A percentile compares a stretch with the other conserved stretches of the same genome.
phyloP scores from a whole-genome alignment of 2,113 vertebrate species.

The Oncorhynchus nerka region DNA sequence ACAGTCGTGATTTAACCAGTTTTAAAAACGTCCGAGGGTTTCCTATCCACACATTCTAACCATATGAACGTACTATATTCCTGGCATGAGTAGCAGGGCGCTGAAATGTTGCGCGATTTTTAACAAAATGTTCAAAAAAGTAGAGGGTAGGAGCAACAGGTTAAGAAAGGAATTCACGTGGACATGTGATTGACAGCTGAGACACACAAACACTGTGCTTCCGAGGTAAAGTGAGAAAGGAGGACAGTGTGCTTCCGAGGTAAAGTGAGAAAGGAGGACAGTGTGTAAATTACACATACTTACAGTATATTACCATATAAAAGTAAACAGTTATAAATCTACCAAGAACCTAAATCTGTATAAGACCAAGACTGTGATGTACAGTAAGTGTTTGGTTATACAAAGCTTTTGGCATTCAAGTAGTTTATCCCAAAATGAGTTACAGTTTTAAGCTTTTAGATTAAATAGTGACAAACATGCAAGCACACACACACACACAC shows the following conservation, averaged over 20 bases:
- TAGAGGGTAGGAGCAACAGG: too few species aligned
- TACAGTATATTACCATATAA: constrained; percentile 33
- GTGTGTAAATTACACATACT: constrained; percentile 28
- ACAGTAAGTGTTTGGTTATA: constrained; percentile 32
- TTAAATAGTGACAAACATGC: constrained; percentile 1
- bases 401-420: constrained; percentile 20
- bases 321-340: constrained; percentile 47
- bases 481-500: too few species aligned
- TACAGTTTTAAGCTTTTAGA: neutral
- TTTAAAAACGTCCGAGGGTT: too few species aligned
- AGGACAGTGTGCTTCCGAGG: constrained; percentile 20
- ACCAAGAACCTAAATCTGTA: constrained; percentile 20
- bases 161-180: constrained; percentile 28
- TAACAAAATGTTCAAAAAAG: too few species aligned
- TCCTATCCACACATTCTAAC: too few species aligned
- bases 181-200: constrained; percentile 41
- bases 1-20: too few species aligned
- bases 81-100: too few species aligned
- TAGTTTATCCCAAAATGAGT: constrained; percentile 2
- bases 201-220: constrained; percentile 52
- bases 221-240: constrained; percentile 26
- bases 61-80: too few species aligned
- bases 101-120: too few species aligned
- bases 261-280: constrained; percentile 24
- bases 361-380: constrained; percentile 36